Conservation (phyloP, 1,140 invertebrate species). For the Alviniconcha marisindica region DNA sequence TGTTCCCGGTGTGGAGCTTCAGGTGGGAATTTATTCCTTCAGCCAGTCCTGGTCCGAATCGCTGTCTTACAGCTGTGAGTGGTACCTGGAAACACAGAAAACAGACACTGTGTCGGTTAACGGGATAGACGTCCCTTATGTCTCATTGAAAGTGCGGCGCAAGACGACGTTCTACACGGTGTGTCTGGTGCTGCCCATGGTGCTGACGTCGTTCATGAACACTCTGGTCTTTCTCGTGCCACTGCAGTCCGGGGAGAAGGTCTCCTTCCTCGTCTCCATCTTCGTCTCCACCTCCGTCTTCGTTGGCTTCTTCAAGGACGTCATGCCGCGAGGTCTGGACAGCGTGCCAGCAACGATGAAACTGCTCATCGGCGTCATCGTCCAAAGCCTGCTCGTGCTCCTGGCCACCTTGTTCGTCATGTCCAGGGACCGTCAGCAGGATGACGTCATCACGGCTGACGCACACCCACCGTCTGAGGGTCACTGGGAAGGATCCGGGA, state of each 20-base stretch:
- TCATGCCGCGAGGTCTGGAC: constrained; percentile 49
- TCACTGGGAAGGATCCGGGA: no score
- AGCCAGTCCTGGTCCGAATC: background rate
- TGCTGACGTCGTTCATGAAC: constrained; percentile 47
- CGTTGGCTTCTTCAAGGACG: constrained; percentile 31
- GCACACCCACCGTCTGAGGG: background rate
- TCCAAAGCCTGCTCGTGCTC: constrained; percentile 25
- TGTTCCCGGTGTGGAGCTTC: background rate
- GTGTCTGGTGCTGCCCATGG: constrained; percentile 49
- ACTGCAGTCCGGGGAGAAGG: constrained; percentile 50
- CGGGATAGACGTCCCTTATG: constrained; percentile 59
- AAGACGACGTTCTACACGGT: constrained; percentile 44
- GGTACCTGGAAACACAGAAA: background rate
- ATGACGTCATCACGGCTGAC: background rate
- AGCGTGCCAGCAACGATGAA: constrained; percentile 78
- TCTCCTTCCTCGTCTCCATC: constrained; percentile 52
- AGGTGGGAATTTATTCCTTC: background rate
- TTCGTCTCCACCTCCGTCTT: constrained; percentile 52
- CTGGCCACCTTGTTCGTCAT: constrained; percentile 33
- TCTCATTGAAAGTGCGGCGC: constrained; percentile 38
- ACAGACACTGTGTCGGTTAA: background rate
- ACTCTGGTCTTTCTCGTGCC: constrained; percentile 51
- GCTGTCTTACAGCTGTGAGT: constrained; percentile 18
- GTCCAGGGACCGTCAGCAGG: background rate
- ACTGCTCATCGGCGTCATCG: constrained; percentile 5